phyloP scores from a whole-genome alignment of 2,888 invertebrate species.

The Drosophila buzzatii region DNA sequence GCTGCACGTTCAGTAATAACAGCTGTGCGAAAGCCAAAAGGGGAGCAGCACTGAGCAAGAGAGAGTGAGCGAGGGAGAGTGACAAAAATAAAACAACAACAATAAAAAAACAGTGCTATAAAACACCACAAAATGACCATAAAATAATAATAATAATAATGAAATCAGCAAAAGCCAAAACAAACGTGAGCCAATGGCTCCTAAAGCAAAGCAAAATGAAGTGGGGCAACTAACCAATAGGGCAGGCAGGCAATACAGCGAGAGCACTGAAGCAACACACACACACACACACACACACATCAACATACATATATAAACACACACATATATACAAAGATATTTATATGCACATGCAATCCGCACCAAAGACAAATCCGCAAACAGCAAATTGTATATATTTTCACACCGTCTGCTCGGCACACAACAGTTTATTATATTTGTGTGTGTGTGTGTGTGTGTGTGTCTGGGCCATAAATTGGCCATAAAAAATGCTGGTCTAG shows the following conservation, averaged over 20 bases:
- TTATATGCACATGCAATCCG: slow-evolving; percentile 11
- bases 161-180: slow-evolving; percentile 61
- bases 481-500: slow-evolving; percentile 38
- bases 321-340: background rate
- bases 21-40: background rate
- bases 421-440: slow-evolving; percentile 33
- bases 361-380: slow-evolving; percentile 32
- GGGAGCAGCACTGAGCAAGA: background rate
- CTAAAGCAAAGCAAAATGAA: slow-evolving; percentile 59
- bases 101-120: slow-evolving; percentile 23
- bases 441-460: slow-evolving; percentile 15
- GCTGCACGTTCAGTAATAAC: slow-evolving; percentile 21
- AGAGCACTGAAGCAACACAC: background rate
- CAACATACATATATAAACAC: background rate
- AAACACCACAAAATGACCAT: slow-evolving; percentile 53
- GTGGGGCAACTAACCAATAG: slow-evolving; percentile 29
- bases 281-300: background rate
- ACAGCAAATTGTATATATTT: slow-evolving; percentile 43
- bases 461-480: slow-evolving; percentile 38
- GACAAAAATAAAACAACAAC: background rate
- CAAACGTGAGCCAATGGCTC: slow-evolving; percentile 44
- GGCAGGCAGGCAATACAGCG: background rate
- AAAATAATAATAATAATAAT: slow-evolving; percentile 70
- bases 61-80: background rate
- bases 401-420: slow-evolving; percentile 17